Base-by-base conservation (phyloP, 2,113 vertebrate species). In the Chaetodon auriga region DNA sequence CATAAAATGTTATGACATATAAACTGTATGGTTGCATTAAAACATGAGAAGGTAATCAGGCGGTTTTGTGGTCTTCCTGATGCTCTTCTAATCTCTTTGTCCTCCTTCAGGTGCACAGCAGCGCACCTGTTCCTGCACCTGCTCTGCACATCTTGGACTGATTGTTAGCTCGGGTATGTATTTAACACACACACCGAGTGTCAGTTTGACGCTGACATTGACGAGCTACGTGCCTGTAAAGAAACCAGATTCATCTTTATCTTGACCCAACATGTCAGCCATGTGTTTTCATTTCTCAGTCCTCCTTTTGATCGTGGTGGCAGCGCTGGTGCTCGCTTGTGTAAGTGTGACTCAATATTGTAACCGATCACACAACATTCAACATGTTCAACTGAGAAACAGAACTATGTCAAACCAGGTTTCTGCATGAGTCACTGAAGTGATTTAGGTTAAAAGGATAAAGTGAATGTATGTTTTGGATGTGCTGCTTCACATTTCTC, bases 261-360 rank as follows among this genome's bases (percentile, higher is more conserved):
- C 11, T 53, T 64, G 23, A 18, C 38, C 21, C 10, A 38, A 46
- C n/a, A 7, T 65, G 62, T 74, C 62, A 41, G 36, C 1, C 11
- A 2, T 15, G 25, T 49, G 11, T 51, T 75, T 35, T 53, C 18
- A 19, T 21, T 53, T 55, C 45, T 2, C 61, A 77, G 83, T 0
- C 15, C 1, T 61, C 0, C 0, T 36, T 36, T 0, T 57, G 11
- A 2, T 57, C 3, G 3, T 14, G 12, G 1, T 65, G 12, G 7
- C 0, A 18, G 45, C 0, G 4, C 14, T 54, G 2, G 5, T 14
- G 19, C 12, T 53, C 23, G 15, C 0, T 3, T 15, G 0, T 2
- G 71, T 84, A 49, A 75, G 70, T 80, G 4, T 78, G 13, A 71
- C 12, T 71, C 11, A 58, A 3, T 18, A 12, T 43, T 23, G 8